Evolutionary conservation across 2,113 vertebrate species (phyloP).

Genomic region (Heterochromis multidens): DNA sequence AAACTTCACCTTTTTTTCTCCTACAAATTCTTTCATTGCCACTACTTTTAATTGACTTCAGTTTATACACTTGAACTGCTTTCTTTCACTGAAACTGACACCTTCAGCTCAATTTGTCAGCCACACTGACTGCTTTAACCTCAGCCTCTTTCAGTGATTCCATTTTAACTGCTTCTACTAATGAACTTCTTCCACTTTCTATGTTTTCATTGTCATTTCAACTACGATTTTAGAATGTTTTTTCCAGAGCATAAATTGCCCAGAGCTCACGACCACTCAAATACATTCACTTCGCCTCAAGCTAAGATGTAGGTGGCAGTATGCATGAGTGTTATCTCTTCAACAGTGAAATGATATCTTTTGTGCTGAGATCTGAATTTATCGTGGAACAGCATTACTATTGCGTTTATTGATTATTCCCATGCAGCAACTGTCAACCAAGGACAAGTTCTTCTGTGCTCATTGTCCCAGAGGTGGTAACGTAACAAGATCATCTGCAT

Average conservation of each 20-base stretch:
- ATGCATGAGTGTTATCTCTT: background rate
- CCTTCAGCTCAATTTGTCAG: background rate
- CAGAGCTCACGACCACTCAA: background rate
- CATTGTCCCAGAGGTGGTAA: background rate
- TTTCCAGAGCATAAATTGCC: background rate
- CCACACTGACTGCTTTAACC: background rate
- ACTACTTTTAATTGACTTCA: background rate
- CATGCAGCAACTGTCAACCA: background rate
- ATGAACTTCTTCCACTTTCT: background rate
- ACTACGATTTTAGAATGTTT: background rate
- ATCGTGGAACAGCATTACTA: background rate
- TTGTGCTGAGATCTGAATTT: background rate
- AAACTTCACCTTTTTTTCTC: background rate
- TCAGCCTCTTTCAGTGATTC: background rate
- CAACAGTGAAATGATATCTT: background rate
- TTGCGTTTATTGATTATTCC: slow-evolving; percentile 17
- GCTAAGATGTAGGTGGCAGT: background rate
- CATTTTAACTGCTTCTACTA: background rate
- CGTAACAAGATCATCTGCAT: slow-evolving; percentile 30
- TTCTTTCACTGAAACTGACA: background rate
- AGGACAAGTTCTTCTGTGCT: background rate
- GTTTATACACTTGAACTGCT: background rate
- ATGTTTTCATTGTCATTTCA: background rate
- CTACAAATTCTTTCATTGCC: background rate
- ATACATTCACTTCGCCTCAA: background rate